A percentile compares a stretch with the other conserved stretches of the same genome.
Conservation (phyloP, 2,797 vertebrate genomes). For the Rhabdophis nuchalis region DNA sequence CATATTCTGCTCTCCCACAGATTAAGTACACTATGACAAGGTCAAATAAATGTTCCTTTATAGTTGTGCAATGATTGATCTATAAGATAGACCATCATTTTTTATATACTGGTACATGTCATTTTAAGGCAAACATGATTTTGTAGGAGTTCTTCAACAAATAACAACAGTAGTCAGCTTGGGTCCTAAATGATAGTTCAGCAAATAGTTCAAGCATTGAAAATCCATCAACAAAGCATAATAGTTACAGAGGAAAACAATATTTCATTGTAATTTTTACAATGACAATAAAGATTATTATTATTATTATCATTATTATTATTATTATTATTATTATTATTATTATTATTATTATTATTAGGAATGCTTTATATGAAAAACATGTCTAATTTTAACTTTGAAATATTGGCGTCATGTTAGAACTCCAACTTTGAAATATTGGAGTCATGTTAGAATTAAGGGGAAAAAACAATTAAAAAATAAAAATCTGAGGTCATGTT, state of each 20-base stretch:
- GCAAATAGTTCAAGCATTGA: neutral
- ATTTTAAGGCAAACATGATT: neutral
- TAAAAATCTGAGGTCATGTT: neutral
- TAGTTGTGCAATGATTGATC: neutral
- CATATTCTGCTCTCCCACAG: neutral
- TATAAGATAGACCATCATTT: neutral
- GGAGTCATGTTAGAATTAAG: neutral
- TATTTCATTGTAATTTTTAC: too few species aligned
- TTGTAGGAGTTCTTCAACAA: neutral
- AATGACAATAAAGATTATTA: too few species aligned
- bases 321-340: too few species aligned
- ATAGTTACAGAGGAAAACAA: neutral
- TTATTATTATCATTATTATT: too few species aligned
- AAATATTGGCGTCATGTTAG: neutral
- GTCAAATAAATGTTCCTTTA: neutral
- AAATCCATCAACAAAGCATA: neutral
- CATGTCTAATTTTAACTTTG: neutral
- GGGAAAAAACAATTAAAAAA: neutral
- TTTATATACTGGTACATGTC: neutral
- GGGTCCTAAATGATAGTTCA: neutral
- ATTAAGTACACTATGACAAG: neutral
- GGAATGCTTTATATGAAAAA: neutral
- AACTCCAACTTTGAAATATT: neutral
- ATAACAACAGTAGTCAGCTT: neutral
- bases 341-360: too few species aligned